Conservation (phyloP, 2,888 invertebrate genomes). For the Drosophila mercatorum region DNA sequence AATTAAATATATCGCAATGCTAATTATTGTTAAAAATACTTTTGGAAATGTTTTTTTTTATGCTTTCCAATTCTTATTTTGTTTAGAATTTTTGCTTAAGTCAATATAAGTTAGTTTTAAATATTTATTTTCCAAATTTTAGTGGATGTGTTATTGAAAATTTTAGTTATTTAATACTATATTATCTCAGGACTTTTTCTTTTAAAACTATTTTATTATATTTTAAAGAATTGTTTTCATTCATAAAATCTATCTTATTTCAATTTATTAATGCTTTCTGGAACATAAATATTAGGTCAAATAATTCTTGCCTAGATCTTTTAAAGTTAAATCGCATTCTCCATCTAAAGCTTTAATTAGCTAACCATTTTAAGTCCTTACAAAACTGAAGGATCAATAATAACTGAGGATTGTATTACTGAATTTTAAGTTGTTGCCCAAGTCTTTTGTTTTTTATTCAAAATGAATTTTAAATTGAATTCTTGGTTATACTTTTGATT, state of each 20-base stretch:
- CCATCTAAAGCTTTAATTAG: neutral
- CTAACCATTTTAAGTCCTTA: neutral
- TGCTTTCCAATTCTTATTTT: neutral
- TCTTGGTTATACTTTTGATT: neutral
- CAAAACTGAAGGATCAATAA: too few species aligned
- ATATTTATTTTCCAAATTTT: neutral
- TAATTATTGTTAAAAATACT: neutral
- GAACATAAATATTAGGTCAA: neutral
- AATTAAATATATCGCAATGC: neutral
- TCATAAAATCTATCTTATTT: neutral
- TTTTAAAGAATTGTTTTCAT: neutral
- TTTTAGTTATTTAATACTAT: neutral
- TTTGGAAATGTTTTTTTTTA: neutral
- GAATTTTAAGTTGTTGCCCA: constrained; percentile 48
- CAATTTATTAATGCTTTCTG: neutral
- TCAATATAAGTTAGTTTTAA: neutral
- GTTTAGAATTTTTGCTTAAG: neutral
- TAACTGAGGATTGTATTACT: too few species aligned
- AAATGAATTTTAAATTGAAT: neutral
- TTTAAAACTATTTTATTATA: neutral
- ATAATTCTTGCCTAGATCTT: neutral
- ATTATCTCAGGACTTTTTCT: neutral
- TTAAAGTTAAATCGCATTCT: too few species aligned
- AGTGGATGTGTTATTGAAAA: neutral
- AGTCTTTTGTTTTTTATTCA: constrained; percentile 55